These are phyloP conservation scores for Micrastur ruficollis DNA, from an alignment of 2,797 vertebrate genomes.

Conservation along the genomic window DNA sequence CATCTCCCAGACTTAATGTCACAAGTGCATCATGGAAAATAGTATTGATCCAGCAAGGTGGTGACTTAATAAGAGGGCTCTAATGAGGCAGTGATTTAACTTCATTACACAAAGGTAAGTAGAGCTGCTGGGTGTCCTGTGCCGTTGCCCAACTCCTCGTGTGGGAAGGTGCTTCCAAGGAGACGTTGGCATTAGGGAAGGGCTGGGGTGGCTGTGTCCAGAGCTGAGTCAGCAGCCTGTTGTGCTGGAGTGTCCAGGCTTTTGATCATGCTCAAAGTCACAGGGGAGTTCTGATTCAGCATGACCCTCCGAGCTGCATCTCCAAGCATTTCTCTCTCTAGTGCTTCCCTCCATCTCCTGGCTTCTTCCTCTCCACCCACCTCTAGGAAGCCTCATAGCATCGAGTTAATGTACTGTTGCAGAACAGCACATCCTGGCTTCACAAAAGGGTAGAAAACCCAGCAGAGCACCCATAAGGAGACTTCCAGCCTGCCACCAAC, in stretches of 20 bases:
- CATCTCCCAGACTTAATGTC: not conserved
- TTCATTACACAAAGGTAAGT: conserved; percentile 7
- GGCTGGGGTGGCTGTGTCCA: not conserved
- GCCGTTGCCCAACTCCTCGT: not conserved
- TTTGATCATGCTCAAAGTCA: not conserved
- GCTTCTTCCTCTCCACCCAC: not conserved
- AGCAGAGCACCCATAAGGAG: not conserved
- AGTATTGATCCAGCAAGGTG: conserved; percentile 52
- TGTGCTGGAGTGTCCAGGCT: not conserved
- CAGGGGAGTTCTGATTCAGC: not conserved
- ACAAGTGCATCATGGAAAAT: conserved; percentile 57
- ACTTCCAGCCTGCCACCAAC: not conserved
- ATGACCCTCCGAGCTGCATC: not conserved
- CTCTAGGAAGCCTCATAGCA: not conserved
- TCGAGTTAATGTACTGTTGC: not conserved
- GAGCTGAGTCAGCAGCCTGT: not conserved
- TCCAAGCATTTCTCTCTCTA: not conserved
- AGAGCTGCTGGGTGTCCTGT: not conserved
- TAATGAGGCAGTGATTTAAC: conserved; percentile 40
- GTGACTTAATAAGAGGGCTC: conserved; percentile 43
- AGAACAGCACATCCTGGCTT: not conserved
- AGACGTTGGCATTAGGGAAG: accelerated
- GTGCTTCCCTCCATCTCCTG: not conserved
- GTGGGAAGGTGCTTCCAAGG: not conserved
- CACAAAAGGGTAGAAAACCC: not conserved